Conservation (phyloP, 2,888 invertebrate genomes). For the Spisula solida region DNA sequence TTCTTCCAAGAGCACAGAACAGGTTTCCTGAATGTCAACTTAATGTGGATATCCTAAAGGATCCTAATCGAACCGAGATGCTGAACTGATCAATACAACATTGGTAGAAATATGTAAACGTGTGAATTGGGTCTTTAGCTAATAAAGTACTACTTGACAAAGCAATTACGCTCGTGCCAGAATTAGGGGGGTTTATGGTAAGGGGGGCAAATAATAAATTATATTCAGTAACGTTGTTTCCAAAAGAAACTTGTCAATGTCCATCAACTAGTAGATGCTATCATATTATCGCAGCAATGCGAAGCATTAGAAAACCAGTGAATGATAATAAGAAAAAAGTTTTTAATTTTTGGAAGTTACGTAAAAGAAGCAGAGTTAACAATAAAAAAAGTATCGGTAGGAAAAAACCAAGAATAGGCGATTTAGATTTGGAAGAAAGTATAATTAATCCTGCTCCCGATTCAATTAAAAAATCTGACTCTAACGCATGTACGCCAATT, state of each 20-base stretch:
- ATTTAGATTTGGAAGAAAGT: slow-evolving; percentile 8
- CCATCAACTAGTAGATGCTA: slow-evolving; percentile 37
- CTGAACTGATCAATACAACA: slow-evolving; percentile 35
- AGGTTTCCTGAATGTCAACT: slow-evolving; percentile 18
- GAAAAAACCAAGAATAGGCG: slow-evolving; percentile 47
- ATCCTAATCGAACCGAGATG: slow-evolving; percentile 2
- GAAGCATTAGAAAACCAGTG: slow-evolving; percentile 18
- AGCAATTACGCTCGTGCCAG: slow-evolving; percentile 23
- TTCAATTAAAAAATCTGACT: slow-evolving; percentile 42
- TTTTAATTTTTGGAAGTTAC: slow-evolving; percentile 34
- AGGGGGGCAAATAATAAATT: slow-evolving; percentile 17
- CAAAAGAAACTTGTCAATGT: slow-evolving; percentile 41
- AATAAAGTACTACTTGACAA: slow-evolving; percentile 27
- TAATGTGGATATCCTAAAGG: slow-evolving; percentile 19
- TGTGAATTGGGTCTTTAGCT: neutral
- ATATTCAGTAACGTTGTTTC: slow-evolving; percentile 32
- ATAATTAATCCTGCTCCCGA: slow-evolving; percentile 40
- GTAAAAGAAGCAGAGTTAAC: slow-evolving; percentile 38
- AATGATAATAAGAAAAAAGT: slow-evolving; percentile 30
- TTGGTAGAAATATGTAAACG: neutral
- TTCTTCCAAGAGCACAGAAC: slow-evolving; percentile 23
- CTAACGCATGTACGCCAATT: no score
- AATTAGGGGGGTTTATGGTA: slow-evolving; percentile 16
- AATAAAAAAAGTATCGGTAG: slow-evolving; percentile 48
- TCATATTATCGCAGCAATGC: slow-evolving; percentile 46